Percentiles rank a stretch among this genome's conserved stretches.
Evolutionary conservation across 2,113 vertebrate species (phyloP).

Genomic region (mouse (Mus musculus)): GRCm39 chr11:49213001-49213500

Average conservation of each 20-base stretch:
- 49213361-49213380: neutral
- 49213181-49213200: neutral
- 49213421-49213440: neutral
- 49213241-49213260: neutral
- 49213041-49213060: neutral
- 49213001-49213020: no score
- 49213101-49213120: neutral
- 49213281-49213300: neutral
- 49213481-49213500: neutral
- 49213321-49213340: neutral
- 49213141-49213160: neutral
- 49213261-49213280: neutral
- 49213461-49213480: neutral
- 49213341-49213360: no score
- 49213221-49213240: neutral
- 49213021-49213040: neutral
- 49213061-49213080: neutral
- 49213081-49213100: neutral
- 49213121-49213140: neutral
- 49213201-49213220: neutral
- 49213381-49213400: neutral
- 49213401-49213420: neutral
- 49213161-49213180: neutral
- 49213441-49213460: slow-evolving; percentile 7
- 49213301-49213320: no score